Conservation (phyloP, 2,113 vertebrate species). For the Marmota flaviventris region DNA sequence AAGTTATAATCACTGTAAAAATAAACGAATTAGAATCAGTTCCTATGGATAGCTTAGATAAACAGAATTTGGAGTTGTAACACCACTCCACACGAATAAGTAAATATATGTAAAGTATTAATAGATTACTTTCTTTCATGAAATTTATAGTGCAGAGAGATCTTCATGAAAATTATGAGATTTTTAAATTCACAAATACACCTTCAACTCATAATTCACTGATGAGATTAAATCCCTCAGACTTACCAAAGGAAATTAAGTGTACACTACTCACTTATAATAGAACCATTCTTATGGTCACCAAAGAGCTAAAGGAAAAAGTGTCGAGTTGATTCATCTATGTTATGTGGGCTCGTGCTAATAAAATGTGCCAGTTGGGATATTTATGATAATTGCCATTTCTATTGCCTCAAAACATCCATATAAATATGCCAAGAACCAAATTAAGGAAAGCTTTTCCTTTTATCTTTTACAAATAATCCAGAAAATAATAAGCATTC, state of each 20-base stretch:
- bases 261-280: constrained; percentile 31
- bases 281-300: constrained; percentile 67
- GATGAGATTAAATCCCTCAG: constrained; percentile 56
- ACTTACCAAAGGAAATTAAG: constrained; percentile 61
- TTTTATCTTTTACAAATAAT: constrained; percentile 72
- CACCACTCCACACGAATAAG: constrained; percentile 58
- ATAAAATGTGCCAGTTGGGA: constrained; percentile 67
- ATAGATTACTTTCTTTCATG: constrained; percentile 52
- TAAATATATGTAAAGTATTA: constrained; percentile 55
- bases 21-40: constrained; percentile 75
- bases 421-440: constrained; percentile 71
- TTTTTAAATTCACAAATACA: constrained; percentile 51
- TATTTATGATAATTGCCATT: constrained; percentile 78
- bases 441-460: constrained; percentile 71
- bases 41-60: constrained; percentile 76
- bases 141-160: constrained; percentile 29
- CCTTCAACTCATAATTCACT: constrained; percentile 48
- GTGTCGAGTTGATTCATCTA: constrained; percentile 64
- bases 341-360: constrained; percentile 47
- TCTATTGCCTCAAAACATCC: constrained; percentile 57
- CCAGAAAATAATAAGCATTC: constrained; percentile 60
- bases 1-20: constrained; percentile 74
- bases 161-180: constrained; percentile 11
- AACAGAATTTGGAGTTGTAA: constrained; percentile 69
- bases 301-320: constrained; percentile 64